Conservation (phyloP, 2,888 invertebrate genomes). For the Drosophila anomelani region DNA sequence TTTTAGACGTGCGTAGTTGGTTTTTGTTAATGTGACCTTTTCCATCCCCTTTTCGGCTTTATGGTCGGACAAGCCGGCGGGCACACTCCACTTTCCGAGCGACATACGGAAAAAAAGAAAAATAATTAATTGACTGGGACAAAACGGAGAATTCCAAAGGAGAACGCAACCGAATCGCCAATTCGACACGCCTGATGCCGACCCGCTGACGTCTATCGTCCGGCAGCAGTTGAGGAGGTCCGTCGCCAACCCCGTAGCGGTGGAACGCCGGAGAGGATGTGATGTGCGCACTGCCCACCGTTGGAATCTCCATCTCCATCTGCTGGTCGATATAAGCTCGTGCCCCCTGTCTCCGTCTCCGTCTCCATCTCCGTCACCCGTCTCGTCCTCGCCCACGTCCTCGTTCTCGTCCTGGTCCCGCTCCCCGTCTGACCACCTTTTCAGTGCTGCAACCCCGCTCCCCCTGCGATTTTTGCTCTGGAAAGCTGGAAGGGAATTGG, state of each 20-base stretch:
- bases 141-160: slow-evolving; percentile 13
- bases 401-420: not conserved
- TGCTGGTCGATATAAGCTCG: slow-evolving; percentile 60
- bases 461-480: not conserved
- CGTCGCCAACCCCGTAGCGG: slow-evolving; percentile 17
- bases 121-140: slow-evolving; percentile 12
- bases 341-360: slow-evolving; percentile 17
- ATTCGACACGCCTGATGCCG: slow-evolving; percentile 26
- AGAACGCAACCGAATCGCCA: slow-evolving; percentile 12
- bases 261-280: slow-evolving; percentile 34
- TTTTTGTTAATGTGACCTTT: not conserved
- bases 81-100: slow-evolving; percentile 4
- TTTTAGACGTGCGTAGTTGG: no score
- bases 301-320: slow-evolving; percentile 39
- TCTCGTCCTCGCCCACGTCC: not conserved
- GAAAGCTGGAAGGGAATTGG: not conserved
- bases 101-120: slow-evolving; percentile 15
- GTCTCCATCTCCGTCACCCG: not conserved
- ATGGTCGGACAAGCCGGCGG: not conserved
- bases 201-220: slow-evolving; percentile 23
- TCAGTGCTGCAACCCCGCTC: not conserved
- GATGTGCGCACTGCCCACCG: slow-evolving; percentile 62
- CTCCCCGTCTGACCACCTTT: not conserved
- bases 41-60: not conserved
- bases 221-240: slow-evolving; percentile 9